These are phyloP conservation scores for Sinelater perroti DNA, from an alignment of 2,888 invertebrate genomes.

Conservation along the genomic window DNA sequence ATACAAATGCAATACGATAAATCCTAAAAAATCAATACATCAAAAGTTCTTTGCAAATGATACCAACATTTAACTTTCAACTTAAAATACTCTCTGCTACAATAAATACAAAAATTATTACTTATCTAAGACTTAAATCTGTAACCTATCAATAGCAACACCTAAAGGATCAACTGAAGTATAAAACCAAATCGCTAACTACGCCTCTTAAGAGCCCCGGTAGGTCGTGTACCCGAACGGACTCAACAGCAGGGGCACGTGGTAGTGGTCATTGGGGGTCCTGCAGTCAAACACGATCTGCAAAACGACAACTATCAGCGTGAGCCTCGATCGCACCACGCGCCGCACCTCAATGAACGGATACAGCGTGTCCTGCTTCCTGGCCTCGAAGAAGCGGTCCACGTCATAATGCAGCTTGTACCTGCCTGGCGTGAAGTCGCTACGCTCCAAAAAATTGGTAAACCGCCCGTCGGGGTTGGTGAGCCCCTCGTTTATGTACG, in stretches of 20 bases:
- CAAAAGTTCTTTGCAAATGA: no score
- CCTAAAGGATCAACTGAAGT: no score
- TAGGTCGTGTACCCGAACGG: conserved; percentile 84
- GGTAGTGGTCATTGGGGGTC: conserved; percentile 71
- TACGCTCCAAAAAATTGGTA: conserved; percentile 67
- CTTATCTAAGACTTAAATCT: no score
- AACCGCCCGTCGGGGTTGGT: conserved; percentile 76
- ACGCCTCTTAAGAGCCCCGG: conserved; percentile 72
- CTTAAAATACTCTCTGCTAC: no score
- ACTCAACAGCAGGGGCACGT: conserved; percentile 78
- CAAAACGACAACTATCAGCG: conserved; percentile 44
- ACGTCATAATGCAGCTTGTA: conserved; percentile 81
- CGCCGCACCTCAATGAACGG: conserved; percentile 76
- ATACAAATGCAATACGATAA: no score
- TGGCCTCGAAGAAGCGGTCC: conserved; percentile 72
- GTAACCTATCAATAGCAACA: no score
- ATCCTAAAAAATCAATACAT: no score
- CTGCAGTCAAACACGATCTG: conserved; percentile 77
- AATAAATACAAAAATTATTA: no score
- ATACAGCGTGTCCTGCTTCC: conserved; percentile 72
- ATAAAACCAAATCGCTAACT: no score
- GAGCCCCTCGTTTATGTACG: conserved; percentile 68
- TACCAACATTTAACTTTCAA: no score
- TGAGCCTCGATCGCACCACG: not conserved
- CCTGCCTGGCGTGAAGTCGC: conserved; percentile 70